Base-by-base conservation (phyloP, 2,113 vertebrate species). In the Tupaia chinensis region DNA sequence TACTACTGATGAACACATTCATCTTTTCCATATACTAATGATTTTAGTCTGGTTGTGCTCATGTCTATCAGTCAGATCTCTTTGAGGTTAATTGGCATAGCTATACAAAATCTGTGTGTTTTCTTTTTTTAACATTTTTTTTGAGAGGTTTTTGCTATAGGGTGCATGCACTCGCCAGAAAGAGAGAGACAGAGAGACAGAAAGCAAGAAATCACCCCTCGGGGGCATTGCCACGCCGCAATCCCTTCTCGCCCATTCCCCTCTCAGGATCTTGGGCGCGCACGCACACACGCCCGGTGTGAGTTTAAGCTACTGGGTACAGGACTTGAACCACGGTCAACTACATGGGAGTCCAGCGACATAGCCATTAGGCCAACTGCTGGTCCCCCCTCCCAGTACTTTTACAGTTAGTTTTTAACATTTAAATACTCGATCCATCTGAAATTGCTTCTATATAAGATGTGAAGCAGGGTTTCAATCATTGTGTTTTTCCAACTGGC, bases 61-160 rank as follows among this genome's bases (percentile, higher is more conserved):
- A 32, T 0, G 0, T 74, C 85, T 73, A 54, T 91, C 78, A 27
- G 54, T 69, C 27, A 85, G 92, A 73, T 11, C 54, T 65, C 92
- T 82, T 93, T 93, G 58, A 93, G 63, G 60, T 93, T 12, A 91
- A 94, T 94, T 93, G 91, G 44, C 54, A 60, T 78, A 69, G 84
- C 66, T 53, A 29, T 88, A 34, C 29, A 87, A 83, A 95, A 68
- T 56, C 70, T 22, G 61, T 32, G 58, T 86, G 76, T 89, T 93
- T 68, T 20, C 84, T 56, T 10, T 56, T 87, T 93, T 32, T 16
- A 68, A 90, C 84, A 32, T 65, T 88, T 73, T 83, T 97, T 95
- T 72, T n/a, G 65, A 78, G 44, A 44, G 44, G 44, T 44, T 44
- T 44, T 44, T 44, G 44, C 44, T 44, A 44, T 44, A 44, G 44